These are phyloP conservation scores for Agrypnia vestita DNA, from an alignment of 1,140 invertebrate genomes.

Conservation along the genomic window DNA sequence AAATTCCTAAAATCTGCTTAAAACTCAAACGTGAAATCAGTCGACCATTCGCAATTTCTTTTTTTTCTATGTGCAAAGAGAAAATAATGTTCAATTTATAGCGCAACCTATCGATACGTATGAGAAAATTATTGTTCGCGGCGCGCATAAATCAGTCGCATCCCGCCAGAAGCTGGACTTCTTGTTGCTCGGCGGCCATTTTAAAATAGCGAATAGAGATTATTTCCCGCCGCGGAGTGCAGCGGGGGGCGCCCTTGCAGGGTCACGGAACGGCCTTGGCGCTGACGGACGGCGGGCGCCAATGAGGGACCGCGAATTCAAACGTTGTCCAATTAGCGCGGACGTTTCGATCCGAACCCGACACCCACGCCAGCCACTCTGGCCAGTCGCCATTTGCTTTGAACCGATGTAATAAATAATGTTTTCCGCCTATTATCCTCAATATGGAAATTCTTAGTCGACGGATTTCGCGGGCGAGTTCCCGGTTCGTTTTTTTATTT, in stretches of 20 bases:
- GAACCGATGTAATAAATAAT: not conserved
- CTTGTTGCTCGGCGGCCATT: constrained; percentile 8
- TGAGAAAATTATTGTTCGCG: too few relatives aligned
- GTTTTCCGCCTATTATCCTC: not conserved
- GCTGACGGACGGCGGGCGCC: constrained; percentile 51
- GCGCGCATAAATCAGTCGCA: constrained; percentile 1
- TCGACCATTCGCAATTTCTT: too few relatives aligned
- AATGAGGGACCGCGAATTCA: constrained; percentile 37
- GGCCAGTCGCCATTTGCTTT: constrained; percentile 5
- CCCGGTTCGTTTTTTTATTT: too few relatives aligned
- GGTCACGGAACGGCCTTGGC: constrained; percentile 59
- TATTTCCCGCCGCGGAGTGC: not conserved
- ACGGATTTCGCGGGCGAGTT: too few relatives aligned
- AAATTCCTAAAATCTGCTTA: too few relatives aligned
- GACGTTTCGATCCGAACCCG: not conserved
- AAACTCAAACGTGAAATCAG: too few relatives aligned
- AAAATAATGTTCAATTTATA: too few relatives aligned
- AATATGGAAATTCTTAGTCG: too few relatives aligned
- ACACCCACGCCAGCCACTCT: not conserved
- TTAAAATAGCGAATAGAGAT: not conserved
- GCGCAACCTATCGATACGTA: too few relatives aligned
- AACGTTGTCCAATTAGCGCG: constrained; percentile 17
- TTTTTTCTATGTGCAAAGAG: too few relatives aligned
- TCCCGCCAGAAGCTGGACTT: not conserved
- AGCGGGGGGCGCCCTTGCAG: constrained; percentile 53